Conservation (phyloP, 2,888 invertebrate genomes). For the Melieria picta region DNA sequence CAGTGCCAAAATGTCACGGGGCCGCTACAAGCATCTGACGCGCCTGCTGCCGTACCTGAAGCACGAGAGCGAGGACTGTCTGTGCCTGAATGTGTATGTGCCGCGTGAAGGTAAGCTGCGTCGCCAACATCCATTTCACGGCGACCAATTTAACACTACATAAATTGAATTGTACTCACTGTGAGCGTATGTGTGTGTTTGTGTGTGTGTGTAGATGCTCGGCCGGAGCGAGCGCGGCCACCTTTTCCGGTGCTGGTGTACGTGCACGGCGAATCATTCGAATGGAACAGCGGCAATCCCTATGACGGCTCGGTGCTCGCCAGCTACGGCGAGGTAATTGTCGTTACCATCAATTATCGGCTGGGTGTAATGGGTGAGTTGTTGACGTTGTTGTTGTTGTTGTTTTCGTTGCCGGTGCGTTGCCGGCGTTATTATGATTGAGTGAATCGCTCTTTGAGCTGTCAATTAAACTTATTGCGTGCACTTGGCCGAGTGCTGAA, state of each 20-base stretch:
- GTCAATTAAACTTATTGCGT: no score
- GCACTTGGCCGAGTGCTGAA: no score
- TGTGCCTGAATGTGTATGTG: constrained; percentile 91
- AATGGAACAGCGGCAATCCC: constrained; percentile 97
- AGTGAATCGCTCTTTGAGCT: no score
- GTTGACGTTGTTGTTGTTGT: not conserved
- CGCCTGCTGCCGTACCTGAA: constrained; percentile 76
- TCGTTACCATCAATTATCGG: constrained; percentile 85
- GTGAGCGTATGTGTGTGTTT: not conserved
- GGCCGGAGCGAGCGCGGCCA: constrained; percentile 10
- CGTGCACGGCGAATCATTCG: constrained; percentile 95
- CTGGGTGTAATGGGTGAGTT: constrained; percentile 83
- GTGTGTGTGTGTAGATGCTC: constrained; percentile 16
- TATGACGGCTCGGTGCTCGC: constrained; percentile 95
- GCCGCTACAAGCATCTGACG: constrained; percentile 77
- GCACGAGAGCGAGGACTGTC: constrained; percentile 85
- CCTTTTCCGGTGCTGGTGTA: constrained; percentile 88
- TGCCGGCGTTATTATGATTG: not conserved
- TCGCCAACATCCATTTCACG: constrained; percentile 25
- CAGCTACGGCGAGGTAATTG: constrained; percentile 88
- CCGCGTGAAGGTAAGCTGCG: constrained; percentile 80
- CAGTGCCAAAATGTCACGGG: constrained; percentile 71
- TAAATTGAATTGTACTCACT: not conserved
- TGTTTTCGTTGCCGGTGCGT: no score
- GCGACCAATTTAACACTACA: constrained; percentile 21